Evolutionary conservation across 2,113 vertebrate genomes (phyloP).

Genomic region (Trematocara macrostoma): DNA sequence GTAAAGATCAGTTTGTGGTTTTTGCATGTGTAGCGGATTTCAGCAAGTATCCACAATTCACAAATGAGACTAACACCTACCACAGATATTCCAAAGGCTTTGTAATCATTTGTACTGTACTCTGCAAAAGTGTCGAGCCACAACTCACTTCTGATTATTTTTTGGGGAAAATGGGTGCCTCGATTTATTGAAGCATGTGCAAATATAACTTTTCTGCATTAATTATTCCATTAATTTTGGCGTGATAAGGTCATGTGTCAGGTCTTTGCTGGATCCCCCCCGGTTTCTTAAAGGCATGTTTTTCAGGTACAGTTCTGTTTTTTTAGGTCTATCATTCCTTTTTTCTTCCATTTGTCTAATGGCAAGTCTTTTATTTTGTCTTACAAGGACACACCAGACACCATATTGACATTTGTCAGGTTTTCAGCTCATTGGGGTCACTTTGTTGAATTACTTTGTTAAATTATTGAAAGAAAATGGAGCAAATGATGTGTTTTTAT

Average conservation of each 20-base stretch:
- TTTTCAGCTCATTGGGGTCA: neutral
- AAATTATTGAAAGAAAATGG: neutral
- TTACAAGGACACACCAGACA: neutral
- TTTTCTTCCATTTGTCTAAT: neutral
- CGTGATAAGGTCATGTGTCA: neutral
- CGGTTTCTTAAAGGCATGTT: neutral
- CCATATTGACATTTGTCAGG: neutral
- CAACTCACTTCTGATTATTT: neutral
- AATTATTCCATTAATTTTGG: neutral
- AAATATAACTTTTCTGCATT: neutral
- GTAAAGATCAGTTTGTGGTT: neutral
- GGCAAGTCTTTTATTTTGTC: neutral
- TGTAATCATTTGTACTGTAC: neutral
- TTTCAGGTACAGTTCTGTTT: rapidly evolving
- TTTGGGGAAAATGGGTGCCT: rapidly evolving
- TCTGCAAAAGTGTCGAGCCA: neutral
- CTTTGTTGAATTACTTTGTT: neutral
- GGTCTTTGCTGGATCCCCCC: neutral
- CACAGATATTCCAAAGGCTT: neutral
- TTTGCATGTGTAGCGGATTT: neutral
- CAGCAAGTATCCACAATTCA: neutral
- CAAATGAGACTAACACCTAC: neutral
- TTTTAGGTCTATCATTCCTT: neutral
- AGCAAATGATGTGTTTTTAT: neutral
- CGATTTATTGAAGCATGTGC: neutral